phyloP scores from a whole-genome alignment of 2,113 vertebrate species.

The Sprattus sprattus region DNA sequence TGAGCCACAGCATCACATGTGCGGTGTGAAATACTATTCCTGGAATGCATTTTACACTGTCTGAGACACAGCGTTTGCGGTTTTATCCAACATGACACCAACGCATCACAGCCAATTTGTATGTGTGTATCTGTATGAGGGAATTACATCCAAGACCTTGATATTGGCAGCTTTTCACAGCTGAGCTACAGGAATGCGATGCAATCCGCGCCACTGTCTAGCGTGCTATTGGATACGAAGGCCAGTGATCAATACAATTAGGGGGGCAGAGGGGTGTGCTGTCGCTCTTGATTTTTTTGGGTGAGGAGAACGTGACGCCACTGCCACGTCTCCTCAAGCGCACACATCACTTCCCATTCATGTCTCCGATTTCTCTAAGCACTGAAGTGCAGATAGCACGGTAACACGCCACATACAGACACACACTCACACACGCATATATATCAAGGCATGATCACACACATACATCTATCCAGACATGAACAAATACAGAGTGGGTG shows the following conservation, averaged over 20 bases:
- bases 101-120: background rate
- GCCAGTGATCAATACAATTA: slow-evolving; percentile 26
- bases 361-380: slow-evolving; percentile 33
- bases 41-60: background rate
- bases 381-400: slow-evolving; percentile 13
- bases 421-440: background rate
- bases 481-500: too few species aligned
- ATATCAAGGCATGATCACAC: background rate
- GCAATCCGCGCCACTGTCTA: background rate
- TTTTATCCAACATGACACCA: background rate
- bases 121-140: background rate
- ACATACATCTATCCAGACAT: background rate
- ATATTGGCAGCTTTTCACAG: background rate
- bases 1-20: too few species aligned
- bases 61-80: background rate
- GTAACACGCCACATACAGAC: background rate
- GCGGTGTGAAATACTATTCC: background rate
- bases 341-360: slow-evolving; percentile 57
- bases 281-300: slow-evolving; percentile 36
- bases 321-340: slow-evolving; percentile 50
- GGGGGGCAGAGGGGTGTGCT: background rate
- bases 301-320: slow-evolving; percentile 20
- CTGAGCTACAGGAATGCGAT: background rate
- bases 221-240: background rate
- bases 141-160: background rate